phyloP scores from a whole-genome alignment of 2,113 vertebrate genomes.

The Hipposideros armiger region DNA sequence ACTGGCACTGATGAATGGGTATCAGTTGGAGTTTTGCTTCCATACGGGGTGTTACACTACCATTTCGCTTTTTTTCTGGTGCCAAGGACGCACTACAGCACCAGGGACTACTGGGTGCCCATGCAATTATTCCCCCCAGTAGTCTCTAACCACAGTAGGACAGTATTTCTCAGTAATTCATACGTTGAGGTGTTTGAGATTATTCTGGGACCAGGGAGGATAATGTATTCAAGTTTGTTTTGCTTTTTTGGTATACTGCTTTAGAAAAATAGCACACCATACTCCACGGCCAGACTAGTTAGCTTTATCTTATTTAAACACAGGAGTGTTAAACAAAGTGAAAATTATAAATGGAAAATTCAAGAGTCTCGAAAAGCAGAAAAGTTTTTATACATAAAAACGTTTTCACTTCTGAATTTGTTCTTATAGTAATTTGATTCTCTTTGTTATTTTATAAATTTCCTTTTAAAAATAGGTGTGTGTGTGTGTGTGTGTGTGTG shows the following conservation, averaged over 20 bases:
- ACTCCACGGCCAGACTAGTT: neutral
- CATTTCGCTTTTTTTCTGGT: neutral
- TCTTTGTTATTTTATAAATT: neutral
- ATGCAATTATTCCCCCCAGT: neutral
- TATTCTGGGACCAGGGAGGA: neutral
- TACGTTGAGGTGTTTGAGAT: neutral
- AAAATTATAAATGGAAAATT: neutral
- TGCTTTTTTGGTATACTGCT: neutral
- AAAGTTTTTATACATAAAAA: neutral
- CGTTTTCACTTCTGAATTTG: constrained; percentile 11
- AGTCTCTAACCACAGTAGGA: neutral
- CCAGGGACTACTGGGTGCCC: neutral
- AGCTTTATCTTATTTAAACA: constrained; percentile 26
- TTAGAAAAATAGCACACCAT: neutral
- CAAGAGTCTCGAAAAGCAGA: neutral
- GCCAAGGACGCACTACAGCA: neutral
- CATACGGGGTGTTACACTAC: neutral
- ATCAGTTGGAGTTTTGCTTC: neutral
- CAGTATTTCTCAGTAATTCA: neutral
- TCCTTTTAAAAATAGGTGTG: neutral
- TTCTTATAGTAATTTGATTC: neutral
- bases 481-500: neutral
- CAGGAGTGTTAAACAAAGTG: neutral
- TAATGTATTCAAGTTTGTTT: neutral
- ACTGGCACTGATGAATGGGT: neutral